Evolutionary conservation across 2,797 vertebrate species (phyloP), one percentile per base, ranked within the genome.

Genomic region (Labroides dimidiatus): DNA sequence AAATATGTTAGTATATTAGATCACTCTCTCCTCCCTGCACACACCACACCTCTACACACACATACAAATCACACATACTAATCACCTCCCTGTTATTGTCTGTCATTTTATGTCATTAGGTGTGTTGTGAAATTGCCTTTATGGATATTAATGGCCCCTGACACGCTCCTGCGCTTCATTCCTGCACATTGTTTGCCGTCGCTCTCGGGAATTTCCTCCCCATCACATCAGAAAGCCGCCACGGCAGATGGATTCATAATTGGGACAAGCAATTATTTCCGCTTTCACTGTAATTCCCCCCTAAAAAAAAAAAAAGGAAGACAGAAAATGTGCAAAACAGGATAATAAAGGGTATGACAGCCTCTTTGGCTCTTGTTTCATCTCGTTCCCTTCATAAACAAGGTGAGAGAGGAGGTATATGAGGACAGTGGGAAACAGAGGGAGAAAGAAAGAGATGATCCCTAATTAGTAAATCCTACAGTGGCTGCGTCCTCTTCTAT

Each of bases 241-340:
- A 3, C 21, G n/a, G 79, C 83, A 83, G 87, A 91, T 84, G 85
- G 86, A 85, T 82, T 89, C 84, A 77, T 87, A 90, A 89, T 87
- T 87, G 81, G 77, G 77, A 83, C 79, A 74, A 76, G 85, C 75
- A 85, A 87, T 92, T 89, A 90, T 89, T 84, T 81, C 75, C 79
- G 75, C 71, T 44, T 58, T 65, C 56, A 48, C 68, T 69, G 57
- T 81, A 84, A 85, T 86, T 82, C 77, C 70, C 57, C 49, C n/a
- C 13, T n/a, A n/a, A n/a, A n/a, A n/a, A n/a, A n/a, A n/a, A n/a
- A n/a, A n/a, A n/a, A n/a, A n/a, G n/a, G n/a, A n/a, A n/a, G n/a
- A n/a, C n/a, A 82, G 80, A 84, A 33, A 81, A 89, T 78, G 58
- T 59, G 49, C 16, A 0, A 27, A 68, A 41, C 0, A 0, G 66